phyloP scores from a whole-genome alignment of 2,888 invertebrate species.

The Tenodera sinensis region DNA sequence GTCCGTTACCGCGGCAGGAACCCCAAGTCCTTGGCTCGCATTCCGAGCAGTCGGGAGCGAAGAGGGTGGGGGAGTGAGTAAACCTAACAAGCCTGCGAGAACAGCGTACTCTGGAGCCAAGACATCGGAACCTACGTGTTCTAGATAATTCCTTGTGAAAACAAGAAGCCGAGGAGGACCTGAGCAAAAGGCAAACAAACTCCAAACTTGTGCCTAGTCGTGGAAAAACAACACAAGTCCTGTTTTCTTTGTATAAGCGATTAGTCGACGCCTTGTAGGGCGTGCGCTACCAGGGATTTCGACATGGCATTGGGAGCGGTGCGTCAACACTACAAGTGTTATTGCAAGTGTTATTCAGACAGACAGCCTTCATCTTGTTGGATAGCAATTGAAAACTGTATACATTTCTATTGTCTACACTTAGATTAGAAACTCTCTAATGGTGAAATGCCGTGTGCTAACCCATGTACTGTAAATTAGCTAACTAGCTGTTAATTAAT shows the following conservation, averaged over 20 bases:
- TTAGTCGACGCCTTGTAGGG: neutral
- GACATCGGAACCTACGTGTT: neutral
- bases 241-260: neutral
- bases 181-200: neutral
- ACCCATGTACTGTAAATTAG: too few relatives aligned
- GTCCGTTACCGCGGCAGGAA: neutral
- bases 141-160: constrained; percentile 5
- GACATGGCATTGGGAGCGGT: neutral
- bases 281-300: neutral
- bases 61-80: neutral
- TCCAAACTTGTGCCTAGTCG: neutral
- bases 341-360: neutral
- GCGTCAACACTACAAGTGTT: neutral
- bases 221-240: neutral
- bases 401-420: too few relatives aligned
- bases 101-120: neutral
- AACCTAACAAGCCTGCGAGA: neutral
- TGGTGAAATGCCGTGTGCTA: too few relatives aligned
- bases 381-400: neutral
- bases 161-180: neutral
- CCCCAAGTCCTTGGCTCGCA: neutral
- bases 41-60: neutral
- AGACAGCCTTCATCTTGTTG: neutral
- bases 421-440: too few relatives aligned
- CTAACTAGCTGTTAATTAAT: too few relatives aligned